Base-by-base conservation (phyloP, 2,113 vertebrate species). In the Lontra canadensis region DNA sequence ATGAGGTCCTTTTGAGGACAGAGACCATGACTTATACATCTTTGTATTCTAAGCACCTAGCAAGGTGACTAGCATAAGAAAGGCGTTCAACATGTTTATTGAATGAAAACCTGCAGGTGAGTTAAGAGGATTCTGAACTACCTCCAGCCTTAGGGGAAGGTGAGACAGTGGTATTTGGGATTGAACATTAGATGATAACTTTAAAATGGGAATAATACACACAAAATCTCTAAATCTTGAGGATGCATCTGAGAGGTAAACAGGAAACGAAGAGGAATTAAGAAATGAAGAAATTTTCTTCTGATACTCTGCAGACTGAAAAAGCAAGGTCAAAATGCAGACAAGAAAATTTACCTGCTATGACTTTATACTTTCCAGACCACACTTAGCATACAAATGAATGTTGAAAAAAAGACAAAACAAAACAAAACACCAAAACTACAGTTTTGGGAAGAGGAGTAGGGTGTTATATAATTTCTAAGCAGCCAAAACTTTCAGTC, bases 1-100 rank as follows among this genome's bases (percentile, higher is more conserved):
- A 95, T 92, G 76, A 97, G 87, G 90, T 67, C 87, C 57, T 96
- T 95, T 80, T 52, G 69, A 97, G 94, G 85, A 98, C 95, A 90
- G 57, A 61, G 90, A 90, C 80, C 67, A 47, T 47, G 96, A 96
- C 67, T 96, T 96, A 63, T 3, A 26, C 34, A 90, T 95, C 97
- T 98, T 96, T 96, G 93, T 96, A 97, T 96, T 96, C 96, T n/a
- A 84, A 96, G 94, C 92, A 96, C 57, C 20, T 42, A 26, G 9
- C 69, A 79, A 34, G 63, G 73, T 61, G 83, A 49, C 83, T 82
- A 86, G 79, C 71, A 80, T 80, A 11, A 93, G 29, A 31, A 34
- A 91, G 74, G 55, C 42, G 92, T 78, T 86, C 90, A 55, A 49
- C 29, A 39, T 81, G 80, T 65, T 61, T 73, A 36, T 1, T 73